Conservation (phyloP, 2,113 vertebrate species). For the Choloepus hoffmanni region DNA sequence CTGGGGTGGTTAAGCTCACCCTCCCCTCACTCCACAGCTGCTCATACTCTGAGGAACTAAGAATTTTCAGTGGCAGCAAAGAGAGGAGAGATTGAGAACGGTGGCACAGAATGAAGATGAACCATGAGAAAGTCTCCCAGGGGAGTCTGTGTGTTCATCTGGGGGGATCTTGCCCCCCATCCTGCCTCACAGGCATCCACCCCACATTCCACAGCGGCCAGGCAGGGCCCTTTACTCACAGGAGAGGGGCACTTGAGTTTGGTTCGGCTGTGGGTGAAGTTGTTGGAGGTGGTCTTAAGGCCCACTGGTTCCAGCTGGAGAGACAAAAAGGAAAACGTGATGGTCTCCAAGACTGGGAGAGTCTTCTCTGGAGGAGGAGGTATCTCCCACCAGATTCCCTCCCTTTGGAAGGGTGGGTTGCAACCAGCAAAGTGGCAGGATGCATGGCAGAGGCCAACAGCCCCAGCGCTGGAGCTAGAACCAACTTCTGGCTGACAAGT, state of each 20-base stretch:
- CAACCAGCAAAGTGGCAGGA: neutral
- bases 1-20: neutral
- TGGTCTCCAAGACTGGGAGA: neutral
- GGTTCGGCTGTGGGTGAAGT: conserved; percentile 90
- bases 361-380: neutral
- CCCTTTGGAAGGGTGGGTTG: neutral
- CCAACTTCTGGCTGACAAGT: neutral
- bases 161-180: too few relatives aligned
- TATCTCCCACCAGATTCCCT: neutral
- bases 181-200: too few relatives aligned
- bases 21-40: neutral
- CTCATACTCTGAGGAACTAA: neutral
- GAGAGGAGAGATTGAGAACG: neutral
- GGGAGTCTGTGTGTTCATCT: neutral
- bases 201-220: neutral
- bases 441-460: neutral
- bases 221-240: conserved; percentile 85
- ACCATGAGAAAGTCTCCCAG: fast-evolving
- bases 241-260: conserved; percentile 92
- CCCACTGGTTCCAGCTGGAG: conserved; percentile 93
- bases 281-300: conserved; percentile 91
- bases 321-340: conserved; percentile 65
- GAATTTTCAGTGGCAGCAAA: neutral
- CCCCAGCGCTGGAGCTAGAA: neutral
- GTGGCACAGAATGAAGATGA: neutral